Conservation (phyloP, 2,888 invertebrate species). For the Loripinus fragilis region DNA sequence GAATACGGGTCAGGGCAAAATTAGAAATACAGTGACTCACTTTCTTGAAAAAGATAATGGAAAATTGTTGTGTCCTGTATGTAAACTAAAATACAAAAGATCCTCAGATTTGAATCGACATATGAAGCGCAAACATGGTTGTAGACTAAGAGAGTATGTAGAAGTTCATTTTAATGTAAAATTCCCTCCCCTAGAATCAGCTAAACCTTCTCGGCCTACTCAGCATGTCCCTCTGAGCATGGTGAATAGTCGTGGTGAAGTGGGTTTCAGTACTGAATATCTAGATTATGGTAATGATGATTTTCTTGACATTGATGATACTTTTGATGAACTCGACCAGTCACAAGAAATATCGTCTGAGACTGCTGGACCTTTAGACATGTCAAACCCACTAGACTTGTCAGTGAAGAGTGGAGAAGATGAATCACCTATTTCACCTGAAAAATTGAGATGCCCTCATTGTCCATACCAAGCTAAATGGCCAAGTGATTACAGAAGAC, state of each 20-base stretch:
- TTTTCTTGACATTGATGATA: slow-evolving; percentile 15
- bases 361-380: background rate
- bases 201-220: background rate
- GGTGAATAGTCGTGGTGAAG: slow-evolving; percentile 8
- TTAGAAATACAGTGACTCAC: slow-evolving; percentile 30
- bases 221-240: slow-evolving; percentile 16
- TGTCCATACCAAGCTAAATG: slow-evolving; percentile 83
- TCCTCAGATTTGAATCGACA: slow-evolving; percentile 80
- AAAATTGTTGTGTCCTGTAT: slow-evolving; percentile 62
- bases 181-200: background rate
- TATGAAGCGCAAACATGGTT: slow-evolving; percentile 80
- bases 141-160: slow-evolving; percentile 69
- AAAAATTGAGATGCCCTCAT: slow-evolving; percentile 76
- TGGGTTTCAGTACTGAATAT: slow-evolving; percentile 6
- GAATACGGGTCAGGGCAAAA: background rate
- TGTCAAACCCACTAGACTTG: background rate
- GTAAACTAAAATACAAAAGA: slow-evolving; percentile 75
- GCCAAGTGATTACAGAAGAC: slow-evolving; percentile 82
- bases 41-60: slow-evolving; percentile 58
- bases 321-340: slow-evolving; percentile 57
- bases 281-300: slow-evolving; percentile 44
- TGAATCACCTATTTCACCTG: slow-evolving; percentile 27
- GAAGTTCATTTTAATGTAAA: slow-evolving; percentile 36
- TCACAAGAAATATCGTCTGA: background rate
- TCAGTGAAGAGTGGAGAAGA: slow-evolving; percentile 21